Conservation (phyloP, 2,113 vertebrate species). For the Pelmatolapia mariae region DNA sequence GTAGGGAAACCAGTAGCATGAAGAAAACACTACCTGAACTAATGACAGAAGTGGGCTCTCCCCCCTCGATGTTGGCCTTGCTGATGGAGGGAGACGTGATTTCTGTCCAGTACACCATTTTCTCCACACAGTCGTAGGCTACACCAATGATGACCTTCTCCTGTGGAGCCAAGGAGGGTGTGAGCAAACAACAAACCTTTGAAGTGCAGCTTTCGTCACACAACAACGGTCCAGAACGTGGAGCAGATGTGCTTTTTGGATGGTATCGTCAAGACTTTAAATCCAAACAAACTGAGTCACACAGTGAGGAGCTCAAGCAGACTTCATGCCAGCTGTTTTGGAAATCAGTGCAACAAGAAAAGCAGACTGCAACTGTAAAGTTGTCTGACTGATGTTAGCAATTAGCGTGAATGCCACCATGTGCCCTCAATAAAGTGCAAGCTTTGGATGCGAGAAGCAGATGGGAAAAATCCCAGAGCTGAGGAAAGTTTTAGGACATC, state of each 20-base stretch:
- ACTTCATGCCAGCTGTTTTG: constrained; percentile 39
- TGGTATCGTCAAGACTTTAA: constrained; percentile 26
- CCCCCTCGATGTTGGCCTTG: constrained; percentile 81
- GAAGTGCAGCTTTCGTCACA: background rate
- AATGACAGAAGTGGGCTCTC: constrained; percentile 78
- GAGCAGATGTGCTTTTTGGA: constrained; percentile 34
- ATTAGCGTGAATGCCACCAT: constrained; percentile 55
- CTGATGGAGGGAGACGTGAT: constrained; percentile 86
- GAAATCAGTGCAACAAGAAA: constrained; percentile 30
- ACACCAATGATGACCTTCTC: constrained; percentile 88
- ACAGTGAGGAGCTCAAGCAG: background rate
- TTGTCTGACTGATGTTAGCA: constrained; percentile 50
- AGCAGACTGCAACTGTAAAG: constrained; percentile 21
- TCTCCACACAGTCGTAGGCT: constrained; percentile 87
- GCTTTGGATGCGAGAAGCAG: background rate
- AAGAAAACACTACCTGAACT: constrained; percentile 72
- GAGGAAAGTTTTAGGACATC: background rate
- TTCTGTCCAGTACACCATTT: constrained; percentile 93
- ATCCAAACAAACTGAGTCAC: constrained; percentile 28
- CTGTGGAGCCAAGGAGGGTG: constrained; percentile 63
- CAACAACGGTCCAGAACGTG: background rate
- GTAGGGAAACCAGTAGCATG: background rate
- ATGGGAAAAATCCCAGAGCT: background rate
- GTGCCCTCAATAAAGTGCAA: constrained; percentile 44
- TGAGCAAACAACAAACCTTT: constrained; percentile 35